Evolutionary conservation across 2,113 vertebrate species (phyloP).

Genomic region (Thymallus thymallus): DNA sequence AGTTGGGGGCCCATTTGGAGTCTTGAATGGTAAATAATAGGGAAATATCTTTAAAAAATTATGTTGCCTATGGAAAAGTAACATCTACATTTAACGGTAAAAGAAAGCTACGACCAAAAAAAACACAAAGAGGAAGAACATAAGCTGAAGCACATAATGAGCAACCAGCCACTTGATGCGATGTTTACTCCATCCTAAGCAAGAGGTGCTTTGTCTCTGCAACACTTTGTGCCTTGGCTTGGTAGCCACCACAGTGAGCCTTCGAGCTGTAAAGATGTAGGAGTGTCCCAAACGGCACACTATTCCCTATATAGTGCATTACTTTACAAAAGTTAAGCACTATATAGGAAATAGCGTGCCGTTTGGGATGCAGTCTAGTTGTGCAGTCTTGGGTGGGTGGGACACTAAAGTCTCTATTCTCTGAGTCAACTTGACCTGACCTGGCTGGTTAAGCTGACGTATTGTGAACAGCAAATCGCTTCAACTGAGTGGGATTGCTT

Average conservation of each 20-base stretch:
- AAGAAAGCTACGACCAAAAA: too few relatives aligned
- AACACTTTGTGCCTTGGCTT: slow-evolving; percentile 57
- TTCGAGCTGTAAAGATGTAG: too few relatives aligned
- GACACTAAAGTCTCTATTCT: slow-evolving; percentile 79
- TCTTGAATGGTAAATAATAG: neutral
- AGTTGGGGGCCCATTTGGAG: neutral
- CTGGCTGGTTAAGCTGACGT: slow-evolving; percentile 80
- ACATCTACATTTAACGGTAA: neutral
- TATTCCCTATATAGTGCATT: too few relatives aligned
- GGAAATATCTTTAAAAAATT: neutral
- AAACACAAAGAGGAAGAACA: slow-evolving; percentile 48
- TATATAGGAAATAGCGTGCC: too few relatives aligned
- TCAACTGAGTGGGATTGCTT: slow-evolving; percentile 75
- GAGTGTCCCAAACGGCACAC: too few relatives aligned
- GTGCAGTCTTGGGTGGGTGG: slow-evolving; percentile 58
- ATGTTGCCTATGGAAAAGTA: neutral
- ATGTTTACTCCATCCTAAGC: slow-evolving; percentile 68
- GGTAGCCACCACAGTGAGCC: neutral
- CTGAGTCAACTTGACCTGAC: slow-evolving; percentile 82
- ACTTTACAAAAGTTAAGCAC: too few relatives aligned
- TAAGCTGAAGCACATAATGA: slow-evolving; percentile 38
- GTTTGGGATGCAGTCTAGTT: neutral
- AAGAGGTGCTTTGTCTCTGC: slow-evolving; percentile 65
- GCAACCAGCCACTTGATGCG: slow-evolving; percentile 62
- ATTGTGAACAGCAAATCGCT: slow-evolving; percentile 80